These are phyloP conservation scores for Eulemur albifrons DNA, from an alignment of 2,797 vertebrate genomes.

Conservation along the genomic window DNA sequence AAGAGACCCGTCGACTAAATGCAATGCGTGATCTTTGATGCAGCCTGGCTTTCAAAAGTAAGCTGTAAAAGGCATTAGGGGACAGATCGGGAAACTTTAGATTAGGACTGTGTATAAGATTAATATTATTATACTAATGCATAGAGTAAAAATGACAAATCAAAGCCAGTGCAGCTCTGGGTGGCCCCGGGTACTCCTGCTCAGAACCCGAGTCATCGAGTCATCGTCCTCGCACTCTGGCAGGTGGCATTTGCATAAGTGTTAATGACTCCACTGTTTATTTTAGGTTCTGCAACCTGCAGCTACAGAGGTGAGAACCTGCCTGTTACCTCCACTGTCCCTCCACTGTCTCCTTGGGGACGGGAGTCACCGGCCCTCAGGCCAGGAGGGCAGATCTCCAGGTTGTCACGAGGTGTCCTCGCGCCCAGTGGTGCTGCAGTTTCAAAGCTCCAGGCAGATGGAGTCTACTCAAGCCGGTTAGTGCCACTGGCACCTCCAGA, in stretches of 20 bases:
- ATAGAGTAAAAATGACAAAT: not conserved
- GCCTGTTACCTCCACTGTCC: not conserved
- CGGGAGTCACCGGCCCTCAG: not conserved
- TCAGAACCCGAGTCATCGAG: rapidly evolving
- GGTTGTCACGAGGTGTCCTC: rapidly evolving
- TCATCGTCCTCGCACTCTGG: rapidly evolving
- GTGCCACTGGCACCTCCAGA: rapidly evolving
- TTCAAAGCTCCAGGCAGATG: rapidly evolving
- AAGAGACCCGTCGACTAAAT: rapidly evolving
- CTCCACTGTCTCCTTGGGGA: not conserved
- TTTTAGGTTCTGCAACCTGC: not conserved
- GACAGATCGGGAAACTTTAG: too few relatives aligned
- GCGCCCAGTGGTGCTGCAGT: rapidly evolving
- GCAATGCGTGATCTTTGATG: rapidly evolving
- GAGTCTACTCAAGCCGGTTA: not conserved
- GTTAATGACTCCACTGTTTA: not conserved
- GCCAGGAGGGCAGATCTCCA: rapidly evolving
- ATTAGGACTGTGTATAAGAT: not conserved
- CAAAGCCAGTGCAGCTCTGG: rapidly evolving
- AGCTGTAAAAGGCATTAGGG: not conserved
- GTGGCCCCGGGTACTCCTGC: rapidly evolving
- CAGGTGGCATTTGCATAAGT: not conserved
- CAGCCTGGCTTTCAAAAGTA: not conserved
- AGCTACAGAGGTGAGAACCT: not conserved
- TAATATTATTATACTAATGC: not conserved